These are phyloP conservation scores for Stenodera caucasica DNA, from an alignment of 2,888 invertebrate genomes.

Conservation along the genomic window DNA sequence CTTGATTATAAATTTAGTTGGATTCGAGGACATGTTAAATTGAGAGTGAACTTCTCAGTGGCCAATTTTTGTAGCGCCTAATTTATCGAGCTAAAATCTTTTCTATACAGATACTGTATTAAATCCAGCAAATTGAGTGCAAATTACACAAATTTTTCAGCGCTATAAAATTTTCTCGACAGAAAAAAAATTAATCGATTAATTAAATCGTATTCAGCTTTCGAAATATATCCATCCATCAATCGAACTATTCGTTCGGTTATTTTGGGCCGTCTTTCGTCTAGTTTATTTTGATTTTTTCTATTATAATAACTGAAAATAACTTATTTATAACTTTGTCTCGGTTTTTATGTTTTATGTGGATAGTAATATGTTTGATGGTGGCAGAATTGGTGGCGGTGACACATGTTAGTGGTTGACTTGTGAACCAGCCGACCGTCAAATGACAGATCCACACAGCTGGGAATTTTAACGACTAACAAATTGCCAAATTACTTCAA, in stretches of 20 bases:
- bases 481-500: conserved; percentile 58
- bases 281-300: conserved; percentile 26
- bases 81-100: not conserved
- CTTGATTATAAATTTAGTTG: too few relatives aligned
- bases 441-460: conserved; percentile 57
- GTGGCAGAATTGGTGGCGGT: conserved; percentile 17
- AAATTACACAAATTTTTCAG: not conserved
- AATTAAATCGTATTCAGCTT: too few relatives aligned
- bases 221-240: conserved; percentile 4
- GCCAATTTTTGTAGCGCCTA: not conserved
- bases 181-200: too few relatives aligned
- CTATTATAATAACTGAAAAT: conserved; percentile 14
- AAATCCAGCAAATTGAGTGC: not conserved
- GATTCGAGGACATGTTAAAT: not conserved
- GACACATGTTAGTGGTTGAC: conserved; percentile 56
- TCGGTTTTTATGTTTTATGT: not conserved
- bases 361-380: not conserved
- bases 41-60: not conserved
- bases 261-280: conserved; percentile 24
- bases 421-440: conserved; percentile 56
- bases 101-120: not conserved
- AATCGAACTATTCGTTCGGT: conserved; percentile 18
- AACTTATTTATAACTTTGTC: conserved; percentile 38
- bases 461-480: conserved; percentile 60
- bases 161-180: not conserved